Evolutionary conservation across 2,113 vertebrate genomes (phyloP).

Genomic region (Nibea albiflora): DNA sequence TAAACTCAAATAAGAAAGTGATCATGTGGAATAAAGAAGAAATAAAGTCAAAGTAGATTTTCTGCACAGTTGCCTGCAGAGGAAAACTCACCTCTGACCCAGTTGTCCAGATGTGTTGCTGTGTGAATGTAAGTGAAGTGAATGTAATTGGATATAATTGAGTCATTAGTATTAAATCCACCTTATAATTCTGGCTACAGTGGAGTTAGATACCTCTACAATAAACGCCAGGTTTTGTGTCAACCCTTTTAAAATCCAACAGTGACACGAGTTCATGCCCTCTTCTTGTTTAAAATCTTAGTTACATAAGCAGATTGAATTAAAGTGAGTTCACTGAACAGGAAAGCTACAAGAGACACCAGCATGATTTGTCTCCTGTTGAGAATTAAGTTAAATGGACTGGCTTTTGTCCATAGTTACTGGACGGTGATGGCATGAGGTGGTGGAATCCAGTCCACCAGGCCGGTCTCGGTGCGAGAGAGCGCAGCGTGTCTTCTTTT

Average conservation of each 20-base stretch:
- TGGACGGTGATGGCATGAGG: neutral
- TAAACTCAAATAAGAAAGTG: neutral
- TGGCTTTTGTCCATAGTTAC: neutral
- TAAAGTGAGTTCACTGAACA: neutral
- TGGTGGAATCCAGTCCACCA: conserved; percentile 43
- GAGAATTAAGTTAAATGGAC: neutral
- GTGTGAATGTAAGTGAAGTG: no score
- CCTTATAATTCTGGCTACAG: neutral
- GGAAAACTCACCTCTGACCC: neutral
- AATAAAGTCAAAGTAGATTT: neutral
- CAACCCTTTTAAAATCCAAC: neutral
- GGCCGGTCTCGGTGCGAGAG: neutral
- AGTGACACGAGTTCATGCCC: neutral
- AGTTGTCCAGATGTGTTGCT: neutral
- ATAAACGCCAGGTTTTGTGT: neutral
- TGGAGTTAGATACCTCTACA: neutral
- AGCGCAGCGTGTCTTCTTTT: conserved; percentile 35
- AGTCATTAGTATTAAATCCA: neutral
- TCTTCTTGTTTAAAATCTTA: neutral
- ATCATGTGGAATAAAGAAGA: neutral
- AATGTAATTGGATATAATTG: neutral
- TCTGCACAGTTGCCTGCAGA: neutral
- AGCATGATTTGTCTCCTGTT: neutral
- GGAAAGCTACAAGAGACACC: neutral
- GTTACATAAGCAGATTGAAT: neutral